Base-by-base conservation (phyloP, 2,797 vertebrate species). In the Catostomus latipinnis region DNA sequence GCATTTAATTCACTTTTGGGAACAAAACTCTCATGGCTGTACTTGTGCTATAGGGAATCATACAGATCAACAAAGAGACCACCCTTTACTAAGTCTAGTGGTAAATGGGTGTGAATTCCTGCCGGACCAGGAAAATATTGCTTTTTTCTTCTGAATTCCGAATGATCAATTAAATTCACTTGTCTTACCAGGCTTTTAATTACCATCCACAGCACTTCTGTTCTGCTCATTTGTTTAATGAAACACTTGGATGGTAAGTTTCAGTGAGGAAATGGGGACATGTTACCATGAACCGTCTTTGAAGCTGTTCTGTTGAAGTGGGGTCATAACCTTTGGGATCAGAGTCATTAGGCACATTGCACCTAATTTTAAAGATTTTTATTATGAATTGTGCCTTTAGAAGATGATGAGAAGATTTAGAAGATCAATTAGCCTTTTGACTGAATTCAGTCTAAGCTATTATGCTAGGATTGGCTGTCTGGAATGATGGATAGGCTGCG, bases 211-310 rank as follows among this genome's bases (percentile, higher is more conserved):
- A 65, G 49, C 60, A 13, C 53, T n/a, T 67, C 52, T 49, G n/a
- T 46, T 18, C 57, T 22, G 14, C 57, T 16, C 6, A 9, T 46
- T 16, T 53, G 46, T 65, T 9, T 45, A 16, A 65, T 67, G 57
- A 61, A 65, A 46, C 4, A 6, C 58, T 18, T 45, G 3, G 22
- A 56, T 16, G 13, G 43, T 11, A 56, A 45, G 34, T 67, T 58
- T 76, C 62, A 65, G 22, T 70, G 9, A 45, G 73, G n/a, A 53
- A 66, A 66, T 87, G 70, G 75, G 13, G 84, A 63, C 66, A 80
- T 84, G 88, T 91, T 89, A 86, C 89, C 86, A 88, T 84, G 88
- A 88, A 89, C 88, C 10, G 49, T 56, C 74, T 62, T 52, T 75
- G 71, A 74, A 83, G n/a, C 0, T 69, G 12, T 22, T 9, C n/a